A percentile compares a stretch with the other conserved stretches of the same genome.
Conservation (phyloP, 2,888 invertebrate genomes). For the Cryptus viduatorius region DNA sequence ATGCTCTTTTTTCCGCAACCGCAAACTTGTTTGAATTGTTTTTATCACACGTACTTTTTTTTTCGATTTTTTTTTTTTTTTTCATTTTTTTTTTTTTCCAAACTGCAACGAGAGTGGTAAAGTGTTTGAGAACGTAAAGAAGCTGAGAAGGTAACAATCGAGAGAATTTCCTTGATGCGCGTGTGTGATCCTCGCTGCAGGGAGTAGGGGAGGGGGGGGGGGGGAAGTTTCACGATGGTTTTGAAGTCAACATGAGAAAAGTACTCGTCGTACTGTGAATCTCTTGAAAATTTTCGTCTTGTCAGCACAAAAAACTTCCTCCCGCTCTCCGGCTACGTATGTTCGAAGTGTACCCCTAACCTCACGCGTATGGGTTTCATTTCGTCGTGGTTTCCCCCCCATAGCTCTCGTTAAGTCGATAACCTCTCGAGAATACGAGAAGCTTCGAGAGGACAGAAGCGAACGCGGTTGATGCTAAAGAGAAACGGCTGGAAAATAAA, state of each 20-base stretch:
- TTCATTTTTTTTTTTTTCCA: constrained; percentile 13
- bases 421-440: constrained; percentile 57
- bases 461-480: constrained; percentile 1
- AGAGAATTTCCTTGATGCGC: constrained; percentile 6
- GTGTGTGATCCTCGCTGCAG: neutral
- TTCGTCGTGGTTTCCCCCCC: constrained; percentile 15
- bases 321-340: constrained; percentile 12
- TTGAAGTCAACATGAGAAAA: constrained; percentile 41
- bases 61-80: neutral
- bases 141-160: neutral
- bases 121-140: constrained; percentile 20
- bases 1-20: constrained; percentile 14
- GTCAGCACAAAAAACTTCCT: constrained; percentile 26
- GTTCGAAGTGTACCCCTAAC: constrained; percentile 13
- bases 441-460: constrained; percentile 41
- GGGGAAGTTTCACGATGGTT: constrained; percentile 21
- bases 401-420: constrained; percentile 51
- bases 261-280: constrained; percentile 20
- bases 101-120: constrained; percentile 36
- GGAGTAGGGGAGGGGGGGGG: neutral
- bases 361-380: constrained; percentile 22
- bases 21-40: constrained; percentile 55
- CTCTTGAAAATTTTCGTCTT: constrained; percentile 28
- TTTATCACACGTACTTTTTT: constrained; percentile 38
- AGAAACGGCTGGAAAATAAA: constrained; percentile 53